Evolutionary conservation across 2,888 invertebrate genomes (phyloP).

Genomic region (Morpho achilles): DNA sequence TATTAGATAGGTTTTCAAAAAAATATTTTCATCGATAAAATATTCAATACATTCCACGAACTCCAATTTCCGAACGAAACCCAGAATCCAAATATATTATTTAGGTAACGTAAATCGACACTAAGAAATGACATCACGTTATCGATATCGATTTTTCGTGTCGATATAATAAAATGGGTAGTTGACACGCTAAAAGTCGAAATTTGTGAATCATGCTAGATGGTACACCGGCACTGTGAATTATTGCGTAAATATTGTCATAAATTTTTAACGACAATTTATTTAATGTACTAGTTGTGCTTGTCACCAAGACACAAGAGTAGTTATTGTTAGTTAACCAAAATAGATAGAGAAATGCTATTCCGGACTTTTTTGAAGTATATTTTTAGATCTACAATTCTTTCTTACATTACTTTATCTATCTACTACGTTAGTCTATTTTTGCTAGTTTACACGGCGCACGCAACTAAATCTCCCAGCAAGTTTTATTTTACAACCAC

Average conservation of each 20-base stretch:
- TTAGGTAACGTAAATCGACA: slow-evolving; percentile 8
- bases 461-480: too few relatives aligned
- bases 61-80: slow-evolving; percentile 1
- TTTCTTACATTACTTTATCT: too few relatives aligned
- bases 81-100: slow-evolving; percentile 7
- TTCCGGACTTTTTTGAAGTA: too few relatives aligned
- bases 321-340: too few relatives aligned
- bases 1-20: not conserved
- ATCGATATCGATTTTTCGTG: slow-evolving; percentile 32
- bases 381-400: too few relatives aligned
- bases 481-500: too few relatives aligned
- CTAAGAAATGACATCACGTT: slow-evolving; percentile 10
- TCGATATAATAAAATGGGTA: slow-evolving; percentile 35
- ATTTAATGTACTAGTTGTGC: too few relatives aligned
- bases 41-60: slow-evolving; percentile 5
- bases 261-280: too few relatives aligned
- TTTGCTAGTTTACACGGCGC: too few relatives aligned
- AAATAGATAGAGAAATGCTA: too few relatives aligned
- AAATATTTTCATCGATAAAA: slow-evolving; percentile 2
- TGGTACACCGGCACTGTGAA: slow-evolving; percentile 29
- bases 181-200: slow-evolving; percentile 43
- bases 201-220: slow-evolving; percentile 19
- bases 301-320: too few relatives aligned
- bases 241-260: not conserved
- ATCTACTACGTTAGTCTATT: too few relatives aligned